Conservation (phyloP, 2,888 invertebrate species). For the Chrysotoxum bicinctum region DNA sequence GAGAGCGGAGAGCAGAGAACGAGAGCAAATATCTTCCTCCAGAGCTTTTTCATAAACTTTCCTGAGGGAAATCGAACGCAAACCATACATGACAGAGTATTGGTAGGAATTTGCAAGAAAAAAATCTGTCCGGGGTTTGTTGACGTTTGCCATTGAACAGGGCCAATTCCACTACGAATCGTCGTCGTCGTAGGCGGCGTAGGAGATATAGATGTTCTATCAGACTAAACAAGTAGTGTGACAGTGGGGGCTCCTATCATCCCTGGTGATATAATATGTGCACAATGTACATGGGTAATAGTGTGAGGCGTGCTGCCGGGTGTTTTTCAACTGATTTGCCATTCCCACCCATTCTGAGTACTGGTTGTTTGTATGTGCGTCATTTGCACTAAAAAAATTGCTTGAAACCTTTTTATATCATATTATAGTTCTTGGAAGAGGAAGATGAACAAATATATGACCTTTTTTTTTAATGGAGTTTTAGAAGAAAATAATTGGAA, state of each 20-base stretch:
- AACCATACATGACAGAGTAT: neutral
- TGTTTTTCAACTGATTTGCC: constrained; percentile 19
- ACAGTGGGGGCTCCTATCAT: constrained; percentile 25
- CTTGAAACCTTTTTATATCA: neutral
- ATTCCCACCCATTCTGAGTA: constrained; percentile 25
- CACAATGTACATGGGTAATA: neutral
- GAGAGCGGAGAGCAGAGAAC: constrained; percentile 1
- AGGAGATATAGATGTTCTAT: neutral
- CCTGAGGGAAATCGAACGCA: neutral
- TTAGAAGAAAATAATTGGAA: no score
- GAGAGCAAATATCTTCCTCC: constrained; percentile 23
- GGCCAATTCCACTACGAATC: constrained; percentile 44
- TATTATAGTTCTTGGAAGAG: no score
- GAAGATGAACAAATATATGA: no score
- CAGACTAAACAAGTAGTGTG: constrained; percentile 35
- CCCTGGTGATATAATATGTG: neutral
- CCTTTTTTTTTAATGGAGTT: no score
- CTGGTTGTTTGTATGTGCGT: neutral
- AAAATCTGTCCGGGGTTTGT: constrained; percentile 56
- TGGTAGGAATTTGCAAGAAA: constrained; percentile 3
- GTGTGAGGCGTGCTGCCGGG: constrained; percentile 57
- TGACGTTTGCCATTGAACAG: constrained; percentile 72
- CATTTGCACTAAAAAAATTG: neutral
- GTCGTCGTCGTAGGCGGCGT: constrained; percentile 2
- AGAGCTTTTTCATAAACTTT: constrained; percentile 48